These are phyloP conservation scores for Eriocheir sinensis DNA, from an alignment of 1,140 invertebrate genomes.

Conservation along the genomic window DNA sequence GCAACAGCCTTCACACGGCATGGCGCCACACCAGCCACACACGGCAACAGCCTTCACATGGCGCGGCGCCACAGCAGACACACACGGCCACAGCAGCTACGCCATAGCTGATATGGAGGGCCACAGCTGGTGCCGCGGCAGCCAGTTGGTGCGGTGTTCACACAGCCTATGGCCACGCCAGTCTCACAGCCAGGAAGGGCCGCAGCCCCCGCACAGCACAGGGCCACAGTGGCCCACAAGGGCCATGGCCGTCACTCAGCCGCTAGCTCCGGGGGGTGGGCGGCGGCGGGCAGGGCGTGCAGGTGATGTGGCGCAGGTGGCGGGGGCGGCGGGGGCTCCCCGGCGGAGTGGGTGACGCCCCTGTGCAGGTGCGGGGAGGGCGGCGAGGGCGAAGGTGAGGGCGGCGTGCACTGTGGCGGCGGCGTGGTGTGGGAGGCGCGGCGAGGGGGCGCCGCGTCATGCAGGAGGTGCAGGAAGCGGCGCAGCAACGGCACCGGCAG, in stretches of 20 bases:
- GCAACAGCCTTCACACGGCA: too few relatives aligned
- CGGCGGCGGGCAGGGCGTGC: neutral
- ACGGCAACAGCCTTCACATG: too few relatives aligned
- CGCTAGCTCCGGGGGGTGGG: neutral
- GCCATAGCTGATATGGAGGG: too few relatives aligned
- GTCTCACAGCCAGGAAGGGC: neutral
- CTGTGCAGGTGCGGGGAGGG: neutral
- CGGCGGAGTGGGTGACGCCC: neutral
- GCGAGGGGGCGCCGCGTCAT: neutral
- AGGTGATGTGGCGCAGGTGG: neutral
- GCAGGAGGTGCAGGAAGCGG: neutral
- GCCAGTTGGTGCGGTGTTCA: too few relatives aligned
- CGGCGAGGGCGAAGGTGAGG: neutral
- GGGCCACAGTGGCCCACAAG: neutral
- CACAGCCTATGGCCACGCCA: neutral
- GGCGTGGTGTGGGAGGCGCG: too few relatives aligned
- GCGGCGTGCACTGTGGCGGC: neutral
- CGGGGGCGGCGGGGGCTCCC: neutral
- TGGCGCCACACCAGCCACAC: too few relatives aligned
- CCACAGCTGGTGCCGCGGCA: too few relatives aligned
- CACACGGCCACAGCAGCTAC: too few relatives aligned
- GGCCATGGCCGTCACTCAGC: neutral
- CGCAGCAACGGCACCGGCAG: constrained; percentile 27
- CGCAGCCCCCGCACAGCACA: neutral
- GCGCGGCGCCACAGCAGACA: too few relatives aligned